These are phyloP conservation scores for Mallotus villosus DNA, from an alignment of 2,797 vertebrate species.

Conservation along the genomic window DNA sequence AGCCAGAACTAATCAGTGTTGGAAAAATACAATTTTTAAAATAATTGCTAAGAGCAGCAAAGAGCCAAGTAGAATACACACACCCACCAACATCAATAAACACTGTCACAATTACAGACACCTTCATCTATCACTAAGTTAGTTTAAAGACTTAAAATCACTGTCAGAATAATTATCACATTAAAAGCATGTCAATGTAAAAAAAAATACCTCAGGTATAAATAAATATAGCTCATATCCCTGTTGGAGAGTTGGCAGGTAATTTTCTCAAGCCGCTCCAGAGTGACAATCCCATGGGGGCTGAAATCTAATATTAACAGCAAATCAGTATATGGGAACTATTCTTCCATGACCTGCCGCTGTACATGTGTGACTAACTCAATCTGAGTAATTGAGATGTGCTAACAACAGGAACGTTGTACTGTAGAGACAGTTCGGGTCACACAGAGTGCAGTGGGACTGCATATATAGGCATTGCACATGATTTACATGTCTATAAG, in stretches of 20 bases:
- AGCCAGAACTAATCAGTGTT: constrained; percentile 31
- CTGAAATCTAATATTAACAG: constrained; percentile 78
- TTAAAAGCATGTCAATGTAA: constrained; percentile 72
- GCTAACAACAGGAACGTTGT: constrained; percentile 53
- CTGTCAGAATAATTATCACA: constrained; percentile 71
- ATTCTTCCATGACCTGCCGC: constrained; percentile 69
- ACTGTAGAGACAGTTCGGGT: constrained; percentile 67
- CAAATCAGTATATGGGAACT: constrained; percentile 78
- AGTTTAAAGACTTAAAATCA: constrained; percentile 60
- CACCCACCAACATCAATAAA: constrained; percentile 55
- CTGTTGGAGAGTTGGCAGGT: constrained; percentile 74
- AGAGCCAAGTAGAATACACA: constrained; percentile 63
- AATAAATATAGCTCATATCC: constrained; percentile 78
- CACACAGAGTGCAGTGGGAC: constrained; percentile 66
- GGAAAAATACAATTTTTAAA: constrained; percentile 40
- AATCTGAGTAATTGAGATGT: constrained; percentile 73
- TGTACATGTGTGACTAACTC: constrained; percentile 73
- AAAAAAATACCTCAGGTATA: constrained; percentile 54
- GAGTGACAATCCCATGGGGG: constrained; percentile 73
- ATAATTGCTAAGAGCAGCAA: constrained; percentile 54
- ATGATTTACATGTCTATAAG: constrained; percentile 12
- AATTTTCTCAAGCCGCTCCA: constrained; percentile 76
- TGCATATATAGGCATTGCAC: constrained; percentile 43
- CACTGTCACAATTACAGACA: constrained; percentile 58
- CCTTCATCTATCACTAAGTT: constrained; percentile 64